phyloP scores from a whole-genome alignment of 1,140 invertebrate species.

The Aphis craccivora region DNA sequence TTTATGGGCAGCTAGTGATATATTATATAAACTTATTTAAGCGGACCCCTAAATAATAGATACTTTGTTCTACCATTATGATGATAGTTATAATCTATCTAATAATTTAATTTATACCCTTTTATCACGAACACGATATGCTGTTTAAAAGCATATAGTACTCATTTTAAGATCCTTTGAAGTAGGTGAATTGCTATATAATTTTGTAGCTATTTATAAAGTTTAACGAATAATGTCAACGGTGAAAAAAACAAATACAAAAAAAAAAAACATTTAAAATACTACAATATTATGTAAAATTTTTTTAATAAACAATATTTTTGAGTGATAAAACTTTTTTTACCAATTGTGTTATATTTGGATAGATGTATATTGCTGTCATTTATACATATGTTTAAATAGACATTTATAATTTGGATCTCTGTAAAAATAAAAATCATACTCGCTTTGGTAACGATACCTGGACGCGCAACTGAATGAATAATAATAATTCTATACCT shows the following conservation, averaged over 20 bases:
- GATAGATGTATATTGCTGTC: not conserved
- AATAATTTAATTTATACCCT: not conserved
- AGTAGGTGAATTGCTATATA: not conserved
- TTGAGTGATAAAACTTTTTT: not conserved
- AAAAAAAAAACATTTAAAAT: not conserved
- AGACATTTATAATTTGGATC: not conserved
- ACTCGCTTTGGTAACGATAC: not conserved
- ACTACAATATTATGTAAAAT: not conserved
- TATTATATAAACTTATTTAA: not conserved
- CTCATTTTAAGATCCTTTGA: not conserved
- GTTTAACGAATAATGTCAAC: not conserved
- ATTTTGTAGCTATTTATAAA: not conserved
- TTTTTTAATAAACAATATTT: not conserved
- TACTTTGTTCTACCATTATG: not conserved
- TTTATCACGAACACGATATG: not conserved
- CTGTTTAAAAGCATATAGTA: not conserved
- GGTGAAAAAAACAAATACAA: too few relatives aligned
- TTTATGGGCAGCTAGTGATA: not conserved
- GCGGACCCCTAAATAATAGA: not conserved
- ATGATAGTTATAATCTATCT: not conserved
- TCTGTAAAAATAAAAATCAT: not conserved
- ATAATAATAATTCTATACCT: not conserved
- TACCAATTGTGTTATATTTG: not conserved
- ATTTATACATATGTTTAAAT: not conserved
- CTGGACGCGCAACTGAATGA: too few relatives aligned